Percentiles rank a stretch among this genome's conserved stretches.
Evolutionary conservation across 1,140 invertebrate genomes (phyloP).

Genomic region (Magallana angulata): DNA sequence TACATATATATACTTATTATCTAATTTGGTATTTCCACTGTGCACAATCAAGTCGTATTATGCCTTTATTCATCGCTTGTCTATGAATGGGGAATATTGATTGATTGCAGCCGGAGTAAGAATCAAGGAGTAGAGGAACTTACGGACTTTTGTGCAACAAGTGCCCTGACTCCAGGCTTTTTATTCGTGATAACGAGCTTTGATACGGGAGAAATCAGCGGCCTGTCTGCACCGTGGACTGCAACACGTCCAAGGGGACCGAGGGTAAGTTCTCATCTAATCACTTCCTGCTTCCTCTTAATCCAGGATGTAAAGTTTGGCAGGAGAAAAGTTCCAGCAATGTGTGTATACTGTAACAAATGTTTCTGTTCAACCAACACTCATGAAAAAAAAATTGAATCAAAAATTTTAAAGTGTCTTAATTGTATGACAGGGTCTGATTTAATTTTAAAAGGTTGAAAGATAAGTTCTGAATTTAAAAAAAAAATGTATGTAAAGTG

Average conservation of each 20-base stretch:
- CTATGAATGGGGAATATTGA: conserved; percentile 41
- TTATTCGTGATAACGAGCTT: conserved; percentile 12
- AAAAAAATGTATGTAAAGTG: no score
- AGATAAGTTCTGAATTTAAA: no score
- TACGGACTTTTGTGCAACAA: conserved; percentile 25
- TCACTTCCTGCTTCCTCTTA: neutral
- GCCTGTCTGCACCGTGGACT: neutral
- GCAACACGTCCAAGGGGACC: neutral
- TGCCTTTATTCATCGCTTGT: conserved; percentile 41
- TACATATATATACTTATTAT: conserved; percentile 16
- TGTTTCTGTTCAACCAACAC: no score
- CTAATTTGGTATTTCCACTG: conserved; percentile 31
- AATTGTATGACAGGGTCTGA: no score
- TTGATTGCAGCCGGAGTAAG: conserved; percentile 14
- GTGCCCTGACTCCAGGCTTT: neutral
- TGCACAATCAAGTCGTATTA: conserved; percentile 40
- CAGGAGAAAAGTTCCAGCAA: neutral
- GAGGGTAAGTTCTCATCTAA: neutral
- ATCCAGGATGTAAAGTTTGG: neutral
- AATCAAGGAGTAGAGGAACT: neutral
- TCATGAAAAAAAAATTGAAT: no score
- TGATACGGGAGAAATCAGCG: neutral
- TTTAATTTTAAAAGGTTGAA: no score
- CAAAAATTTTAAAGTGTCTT: no score
- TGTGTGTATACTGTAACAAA: no score